Percentiles rank a stretch among this genome's conserved stretches.
These are phyloP conservation scores for Odontocolon sp. DNA, from an alignment of 2,888 invertebrate species.

Conservation along the genomic window DNA sequence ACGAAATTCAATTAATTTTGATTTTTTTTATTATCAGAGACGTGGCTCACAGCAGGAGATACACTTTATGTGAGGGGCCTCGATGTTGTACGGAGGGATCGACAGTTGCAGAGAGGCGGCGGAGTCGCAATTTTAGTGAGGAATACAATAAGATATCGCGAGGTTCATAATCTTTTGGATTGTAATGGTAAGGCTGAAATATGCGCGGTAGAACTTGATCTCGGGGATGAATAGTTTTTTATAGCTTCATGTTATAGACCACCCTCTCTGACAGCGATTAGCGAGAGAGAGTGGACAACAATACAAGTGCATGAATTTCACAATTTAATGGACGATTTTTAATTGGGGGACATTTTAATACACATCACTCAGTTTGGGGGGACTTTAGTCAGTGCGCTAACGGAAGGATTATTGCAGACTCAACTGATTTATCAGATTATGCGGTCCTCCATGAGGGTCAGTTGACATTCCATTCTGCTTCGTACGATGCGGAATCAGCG, in stretches of 20 bases:
- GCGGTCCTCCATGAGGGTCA: constrained; percentile 28
- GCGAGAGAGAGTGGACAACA: constrained; percentile 19
- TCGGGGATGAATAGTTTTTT: constrained; percentile 10
- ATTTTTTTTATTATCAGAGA: constrained; percentile 49
- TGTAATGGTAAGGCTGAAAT: constrained; percentile 42
- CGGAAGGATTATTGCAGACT: constrained; percentile 9
- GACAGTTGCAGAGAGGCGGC: constrained; percentile 3
- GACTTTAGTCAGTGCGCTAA: neutral
- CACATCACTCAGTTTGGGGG: constrained; percentile 38
- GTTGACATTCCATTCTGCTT: neutral
- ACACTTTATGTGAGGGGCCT: constrained; percentile 22
- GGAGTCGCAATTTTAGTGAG: constrained; percentile 38
- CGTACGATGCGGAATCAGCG: constrained; percentile 7
- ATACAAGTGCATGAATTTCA: constrained; percentile 18
- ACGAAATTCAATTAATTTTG: constrained; percentile 5
- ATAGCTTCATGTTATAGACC: constrained; percentile 42
- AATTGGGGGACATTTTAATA: constrained; percentile 46
- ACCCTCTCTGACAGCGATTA: neutral
- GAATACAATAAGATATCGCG: constrained; percentile 14
- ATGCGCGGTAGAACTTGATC: constrained; percentile 35
- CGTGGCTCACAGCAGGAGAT: constrained; percentile 24
- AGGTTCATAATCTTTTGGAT: neutral
- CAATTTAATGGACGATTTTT: constrained; percentile 43
- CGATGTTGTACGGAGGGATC: constrained; percentile 41
- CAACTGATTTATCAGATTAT: constrained; percentile 16